Percentiles rank a stretch among this genome's conserved stretches.
These are phyloP conservation scores for Columba livia DNA, from an alignment of 2,113 vertebrate genomes.

Conservation along the genomic window DNA sequence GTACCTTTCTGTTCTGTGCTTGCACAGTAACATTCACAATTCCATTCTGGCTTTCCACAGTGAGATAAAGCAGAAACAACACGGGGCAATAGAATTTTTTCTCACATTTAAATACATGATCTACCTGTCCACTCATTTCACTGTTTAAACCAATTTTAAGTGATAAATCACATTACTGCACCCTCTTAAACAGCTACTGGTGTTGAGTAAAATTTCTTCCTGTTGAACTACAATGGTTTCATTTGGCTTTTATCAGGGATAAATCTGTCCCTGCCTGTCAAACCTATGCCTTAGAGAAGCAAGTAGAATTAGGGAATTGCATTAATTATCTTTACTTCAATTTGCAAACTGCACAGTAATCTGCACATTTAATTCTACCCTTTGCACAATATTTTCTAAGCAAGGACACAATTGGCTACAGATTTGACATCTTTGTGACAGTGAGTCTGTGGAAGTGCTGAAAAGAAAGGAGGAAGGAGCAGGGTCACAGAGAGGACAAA, in stretches of 20 bases:
- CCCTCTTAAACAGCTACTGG: not conserved
- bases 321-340: not conserved
- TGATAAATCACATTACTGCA: not conserved
- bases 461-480: constrained; percentile 43
- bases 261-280: not conserved
- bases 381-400: not conserved
- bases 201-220: not conserved
- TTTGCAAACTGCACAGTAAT: not conserved
- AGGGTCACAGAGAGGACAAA: constrained; percentile 73
- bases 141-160: not conserved
- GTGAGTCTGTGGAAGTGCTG: constrained; percentile 5
- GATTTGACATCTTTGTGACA: constrained; percentile 36
- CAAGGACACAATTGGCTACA: not conserved
- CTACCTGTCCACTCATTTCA: rapidly evolving
- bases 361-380: not conserved
- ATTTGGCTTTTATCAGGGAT: not conserved
- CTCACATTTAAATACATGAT: not conserved
- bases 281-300: not conserved
- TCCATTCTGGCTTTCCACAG: not conserved
- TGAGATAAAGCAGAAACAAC: not conserved
- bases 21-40: not conserved
- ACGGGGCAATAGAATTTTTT: not conserved
- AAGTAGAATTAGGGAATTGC: not conserved
- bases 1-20: not conserved
- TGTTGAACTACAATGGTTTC: not conserved